Evolutionary conservation across 1,140 invertebrate species (phyloP), one percentile per base, ranked within the genome.

Genomic region (Papilio polytes): DNA sequence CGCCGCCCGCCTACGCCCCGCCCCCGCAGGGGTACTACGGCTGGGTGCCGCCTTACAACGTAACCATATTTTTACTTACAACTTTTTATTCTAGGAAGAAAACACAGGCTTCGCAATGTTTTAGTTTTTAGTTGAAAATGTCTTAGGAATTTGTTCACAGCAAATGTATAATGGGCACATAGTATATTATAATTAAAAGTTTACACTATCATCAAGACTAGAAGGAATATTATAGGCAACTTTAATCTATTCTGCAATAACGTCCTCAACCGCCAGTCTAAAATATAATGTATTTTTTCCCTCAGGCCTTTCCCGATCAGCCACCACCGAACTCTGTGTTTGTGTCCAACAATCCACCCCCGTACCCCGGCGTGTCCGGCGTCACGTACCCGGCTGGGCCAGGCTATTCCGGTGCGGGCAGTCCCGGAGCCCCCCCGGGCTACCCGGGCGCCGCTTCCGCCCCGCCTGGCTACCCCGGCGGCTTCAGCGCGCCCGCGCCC

Each of bases 291-390:
- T 59, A 22, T 80, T 79, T 81, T 20, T 76, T 66, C 66, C 91
- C 90, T 0, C 91, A 96, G 91, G 96, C 95, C 1, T 97, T 97
- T 87, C 96, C 96, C 2, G 94, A 96, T 84, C 96, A 96, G 76
- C 96, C 96, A 72, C 92, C 96, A 96, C 97, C 97, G 51, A 98
- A 98, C 90, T 97, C 97, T 66, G 98, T 99, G 6, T 99, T 97
- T 88, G 98, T 98, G 96, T 98, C 97, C 10, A 97, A 98, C 88
- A 98, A 97, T 89, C 98, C 99, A n/a, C 98, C 98, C 80, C 98
- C 99, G 0, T 99, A 99, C 95, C 98, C 98, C 70, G 98, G 98
- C 66, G 97, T 99, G 31, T 1, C 88, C 73, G 94, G 92, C 78
- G 90, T 88, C 80, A 85, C 91, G 80, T 95, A 93, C 76, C 89